phyloP scores from a whole-genome alignment of 2,888 invertebrate species.

The Furcula furcula region DNA sequence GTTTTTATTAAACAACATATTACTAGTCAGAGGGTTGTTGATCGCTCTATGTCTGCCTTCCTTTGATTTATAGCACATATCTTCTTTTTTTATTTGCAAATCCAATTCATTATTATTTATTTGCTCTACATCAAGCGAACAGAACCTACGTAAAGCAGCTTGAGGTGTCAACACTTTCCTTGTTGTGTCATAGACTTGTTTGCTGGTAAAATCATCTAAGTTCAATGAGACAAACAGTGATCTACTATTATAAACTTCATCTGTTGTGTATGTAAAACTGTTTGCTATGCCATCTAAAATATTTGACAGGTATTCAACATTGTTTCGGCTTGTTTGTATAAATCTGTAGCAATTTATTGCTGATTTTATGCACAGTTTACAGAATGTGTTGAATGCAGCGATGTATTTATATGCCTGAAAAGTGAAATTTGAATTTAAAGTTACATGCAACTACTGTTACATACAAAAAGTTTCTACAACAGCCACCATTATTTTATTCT shows the following conservation, averaged over 20 bases:
- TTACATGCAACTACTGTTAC: no score
- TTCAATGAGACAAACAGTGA: conserved; percentile 50
- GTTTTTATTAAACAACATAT: conserved; percentile 45
- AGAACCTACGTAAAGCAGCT: conserved; percentile 38
- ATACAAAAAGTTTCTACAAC: no score
- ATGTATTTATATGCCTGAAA: conserved; percentile 51
- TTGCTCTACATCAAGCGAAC: conserved; percentile 17
- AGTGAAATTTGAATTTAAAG: no score
- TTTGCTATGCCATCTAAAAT: conserved; percentile 36
- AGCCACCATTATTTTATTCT: no score
- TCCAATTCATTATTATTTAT: conserved; percentile 16
- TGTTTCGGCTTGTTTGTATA: conserved; percentile 37
- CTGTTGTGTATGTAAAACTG: conserved; percentile 32
- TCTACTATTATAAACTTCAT: conserved; percentile 26
- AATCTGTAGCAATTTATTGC: conserved; percentile 50
- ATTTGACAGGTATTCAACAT: conserved; percentile 36
- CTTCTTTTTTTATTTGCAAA: conserved; percentile 7
- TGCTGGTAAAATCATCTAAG: conserved; percentile 35
- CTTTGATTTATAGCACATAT: neutral
- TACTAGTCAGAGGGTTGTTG: conserved; percentile 30
- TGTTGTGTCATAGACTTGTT: conserved; percentile 45
- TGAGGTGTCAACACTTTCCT: conserved; percentile 15
- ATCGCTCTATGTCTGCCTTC: conserved; percentile 13
- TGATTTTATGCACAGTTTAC: conserved; percentile 42
- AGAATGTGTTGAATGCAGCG: conserved; percentile 42